Conservation (phyloP, 2,888 invertebrate species). For the Acanthosepion lycidas region DNA sequence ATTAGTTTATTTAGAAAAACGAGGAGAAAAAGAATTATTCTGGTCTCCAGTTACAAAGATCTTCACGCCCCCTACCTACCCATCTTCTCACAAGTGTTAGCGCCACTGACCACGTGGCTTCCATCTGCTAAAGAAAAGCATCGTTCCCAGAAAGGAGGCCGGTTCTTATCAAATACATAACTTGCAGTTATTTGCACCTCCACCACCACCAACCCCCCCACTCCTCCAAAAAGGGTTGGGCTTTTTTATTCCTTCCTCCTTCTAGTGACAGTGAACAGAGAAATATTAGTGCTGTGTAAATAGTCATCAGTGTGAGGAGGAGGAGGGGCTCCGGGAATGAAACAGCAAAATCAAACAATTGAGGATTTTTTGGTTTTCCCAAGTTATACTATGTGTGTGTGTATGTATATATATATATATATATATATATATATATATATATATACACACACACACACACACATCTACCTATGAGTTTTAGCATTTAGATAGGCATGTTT, state of each 20-base stretch:
- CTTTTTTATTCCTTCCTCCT: background rate
- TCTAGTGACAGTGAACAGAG: background rate
- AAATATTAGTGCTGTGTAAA: background rate
- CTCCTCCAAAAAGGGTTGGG: background rate
- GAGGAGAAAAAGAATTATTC: too few relatives aligned
- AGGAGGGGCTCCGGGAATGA: background rate
- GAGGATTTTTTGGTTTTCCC: background rate
- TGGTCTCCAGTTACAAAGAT: background rate
- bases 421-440: too few relatives aligned
- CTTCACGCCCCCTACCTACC: background rate
- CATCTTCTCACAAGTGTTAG: background rate
- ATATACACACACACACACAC: too few relatives aligned
- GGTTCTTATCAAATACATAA: conserved; percentile 8
- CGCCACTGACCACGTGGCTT: background rate
- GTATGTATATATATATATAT: too few relatives aligned
- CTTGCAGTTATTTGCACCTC: background rate
- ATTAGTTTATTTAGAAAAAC: background rate
- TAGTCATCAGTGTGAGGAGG: background rate
- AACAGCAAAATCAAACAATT: background rate
- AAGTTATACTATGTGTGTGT: too few relatives aligned
- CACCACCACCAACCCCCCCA: background rate
- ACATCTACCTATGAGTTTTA: too few relatives aligned
- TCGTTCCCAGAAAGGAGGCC: background rate
- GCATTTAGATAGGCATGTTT: too few relatives aligned
- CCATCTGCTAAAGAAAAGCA: background rate